Evolutionary conservation across 2,797 vertebrate genomes (phyloP).

Genomic region (Podarcis siculus): DNA sequence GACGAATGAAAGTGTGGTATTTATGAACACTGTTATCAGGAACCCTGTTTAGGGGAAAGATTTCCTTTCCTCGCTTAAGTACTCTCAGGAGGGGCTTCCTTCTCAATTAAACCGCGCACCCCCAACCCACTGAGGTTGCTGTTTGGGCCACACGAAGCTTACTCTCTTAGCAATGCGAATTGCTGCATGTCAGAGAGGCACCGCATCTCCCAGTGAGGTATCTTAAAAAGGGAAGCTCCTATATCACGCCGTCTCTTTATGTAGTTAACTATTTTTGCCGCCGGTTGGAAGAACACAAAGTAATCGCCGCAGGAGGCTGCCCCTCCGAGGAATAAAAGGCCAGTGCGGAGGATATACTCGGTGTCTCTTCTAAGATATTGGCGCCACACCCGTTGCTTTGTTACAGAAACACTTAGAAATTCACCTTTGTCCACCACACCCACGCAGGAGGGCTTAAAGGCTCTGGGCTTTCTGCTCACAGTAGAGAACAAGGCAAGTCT

Average conservation of each 20-base stretch:
- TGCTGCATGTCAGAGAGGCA: background rate
- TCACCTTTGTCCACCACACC: background rate
- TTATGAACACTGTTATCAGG: background rate
- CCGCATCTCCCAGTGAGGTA: background rate
- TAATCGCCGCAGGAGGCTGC: background rate
- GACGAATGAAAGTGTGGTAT: background rate
- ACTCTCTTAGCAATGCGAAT: background rate
- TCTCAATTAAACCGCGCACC: background rate
- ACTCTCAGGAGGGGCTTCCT: background rate
- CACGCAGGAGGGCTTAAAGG: background rate
- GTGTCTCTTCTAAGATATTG: background rate
- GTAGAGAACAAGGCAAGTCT: constrained; percentile 4
- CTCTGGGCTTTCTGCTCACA: background rate
- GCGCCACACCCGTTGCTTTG: background rate
- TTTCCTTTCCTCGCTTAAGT: background rate
- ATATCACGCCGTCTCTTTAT: background rate
- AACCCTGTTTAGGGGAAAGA: background rate
- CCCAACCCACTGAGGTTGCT: background rate
- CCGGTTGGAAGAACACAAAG: background rate
- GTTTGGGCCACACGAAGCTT: background rate
- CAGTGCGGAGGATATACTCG: background rate
- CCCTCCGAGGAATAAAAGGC: constrained; percentile 5
- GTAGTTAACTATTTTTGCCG: background rate
- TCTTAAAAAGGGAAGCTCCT: background rate
- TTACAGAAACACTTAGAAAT: background rate